A percentile compares a stretch with the other conserved stretches of the same genome.
phyloP scores from a whole-genome alignment of 2,888 invertebrate species.

The Macrophya alboannulata region DNA sequence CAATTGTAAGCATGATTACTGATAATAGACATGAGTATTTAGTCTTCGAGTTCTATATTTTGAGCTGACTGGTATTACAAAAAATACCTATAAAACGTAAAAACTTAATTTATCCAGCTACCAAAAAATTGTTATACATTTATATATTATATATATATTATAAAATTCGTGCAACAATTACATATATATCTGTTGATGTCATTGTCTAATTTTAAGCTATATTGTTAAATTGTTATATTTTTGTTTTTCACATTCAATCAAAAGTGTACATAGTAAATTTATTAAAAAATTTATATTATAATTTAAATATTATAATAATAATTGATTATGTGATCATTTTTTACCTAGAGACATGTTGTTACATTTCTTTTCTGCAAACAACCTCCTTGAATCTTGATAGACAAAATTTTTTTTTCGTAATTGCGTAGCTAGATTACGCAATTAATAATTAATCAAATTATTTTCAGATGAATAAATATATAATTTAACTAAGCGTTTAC shows the following conservation, averaged over 20 bases:
- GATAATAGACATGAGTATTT: slow-evolving; percentile 52
- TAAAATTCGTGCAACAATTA: slow-evolving; percentile 17
- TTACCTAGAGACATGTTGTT: not conserved
- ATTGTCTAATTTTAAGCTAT: not conserved
- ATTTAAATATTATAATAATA: not conserved
- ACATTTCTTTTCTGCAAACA: not conserved
- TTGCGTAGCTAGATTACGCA: slow-evolving; percentile 21
- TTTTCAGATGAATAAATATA: not conserved
- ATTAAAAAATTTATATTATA: slow-evolving; percentile 20
- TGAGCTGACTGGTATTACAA: slow-evolving; percentile 40
- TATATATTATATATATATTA: not conserved
- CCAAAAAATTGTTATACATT: slow-evolving; percentile 14
- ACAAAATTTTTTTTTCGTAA: slow-evolving; percentile 16
- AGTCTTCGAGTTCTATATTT: slow-evolving; percentile 41
- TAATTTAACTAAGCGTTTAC: slow-evolving; percentile 11
- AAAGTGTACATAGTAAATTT: not conserved
- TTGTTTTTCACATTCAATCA: slow-evolving; percentile 4
- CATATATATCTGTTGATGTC: not conserved
- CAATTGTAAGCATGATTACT: slow-evolving; percentile 31
- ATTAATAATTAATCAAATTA: not conserved
- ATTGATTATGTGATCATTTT: slow-evolving; percentile 32
- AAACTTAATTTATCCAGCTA: slow-evolving; percentile 25
- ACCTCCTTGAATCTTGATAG: slow-evolving; percentile 4
- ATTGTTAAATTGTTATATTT: not conserved
- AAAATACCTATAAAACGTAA: slow-evolving; percentile 35